phyloP scores from a whole-genome alignment of 2,113 vertebrate species.

The Chaetodon auriga region DNA sequence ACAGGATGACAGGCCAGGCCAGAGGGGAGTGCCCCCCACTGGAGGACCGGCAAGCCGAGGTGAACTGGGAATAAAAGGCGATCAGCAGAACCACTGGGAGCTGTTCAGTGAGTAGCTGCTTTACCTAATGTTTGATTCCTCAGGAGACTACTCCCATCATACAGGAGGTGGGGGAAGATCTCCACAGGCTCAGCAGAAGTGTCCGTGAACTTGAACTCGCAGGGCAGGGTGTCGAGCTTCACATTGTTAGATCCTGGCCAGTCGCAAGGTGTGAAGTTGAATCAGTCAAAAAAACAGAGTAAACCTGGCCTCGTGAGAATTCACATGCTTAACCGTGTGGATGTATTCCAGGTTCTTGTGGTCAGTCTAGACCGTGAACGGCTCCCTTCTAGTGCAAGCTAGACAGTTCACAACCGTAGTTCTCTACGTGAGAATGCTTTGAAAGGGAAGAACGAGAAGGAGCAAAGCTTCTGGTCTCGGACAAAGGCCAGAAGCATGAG shows the following conservation, averaged over 20 bases:
- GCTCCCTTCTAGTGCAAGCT: too few species aligned
- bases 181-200: background rate
- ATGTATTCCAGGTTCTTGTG: background rate
- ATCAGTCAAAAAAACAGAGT: background rate
- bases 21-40: background rate
- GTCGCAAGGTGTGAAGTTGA: background rate
- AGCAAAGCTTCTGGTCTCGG: too few species aligned
- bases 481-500: too few species aligned
- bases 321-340: background rate
- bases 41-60: background rate
- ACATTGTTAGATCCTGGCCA: background rate
- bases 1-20: background rate
- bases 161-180: background rate
- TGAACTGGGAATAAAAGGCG: background rate
- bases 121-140: background rate
- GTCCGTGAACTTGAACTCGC: background rate
- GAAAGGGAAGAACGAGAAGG: too few species aligned
- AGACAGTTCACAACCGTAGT: too few species aligned
- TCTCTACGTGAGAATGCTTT: too few species aligned
- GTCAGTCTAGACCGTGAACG: background rate
- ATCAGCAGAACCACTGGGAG: background rate
- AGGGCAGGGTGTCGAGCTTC: too few species aligned
- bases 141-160: background rate
- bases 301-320: background rate
- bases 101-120: background rate